Conservation (phyloP, 2,797 vertebrate species). For the Coregonus ussuriensis region DNA sequence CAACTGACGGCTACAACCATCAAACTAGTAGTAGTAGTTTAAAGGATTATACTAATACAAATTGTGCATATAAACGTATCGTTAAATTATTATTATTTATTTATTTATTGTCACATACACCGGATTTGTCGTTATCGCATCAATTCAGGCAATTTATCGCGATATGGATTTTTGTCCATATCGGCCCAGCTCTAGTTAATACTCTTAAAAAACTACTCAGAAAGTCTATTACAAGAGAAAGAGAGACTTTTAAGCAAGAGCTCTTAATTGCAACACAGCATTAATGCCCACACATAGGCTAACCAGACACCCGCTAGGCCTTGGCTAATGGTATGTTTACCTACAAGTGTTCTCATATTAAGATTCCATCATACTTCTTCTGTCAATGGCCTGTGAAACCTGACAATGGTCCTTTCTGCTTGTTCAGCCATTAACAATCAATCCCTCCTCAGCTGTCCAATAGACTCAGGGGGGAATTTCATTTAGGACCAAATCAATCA, state of each 20-base stretch:
- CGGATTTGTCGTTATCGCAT: too few relatives aligned
- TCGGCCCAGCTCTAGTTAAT: too few relatives aligned
- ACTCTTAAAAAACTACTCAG: too few relatives aligned
- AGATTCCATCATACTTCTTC: constrained; percentile 20
- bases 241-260: not conserved
- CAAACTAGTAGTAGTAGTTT: too few relatives aligned
- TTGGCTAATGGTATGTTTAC: constrained; percentile 30
- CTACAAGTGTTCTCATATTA: constrained; percentile 32
- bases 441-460: constrained; percentile 40
- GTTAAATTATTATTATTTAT: too few relatives aligned
- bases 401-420: constrained; percentile 25
- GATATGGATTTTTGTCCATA: too few relatives aligned
- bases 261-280: constrained; percentile 8
- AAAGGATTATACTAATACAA: too few relatives aligned
- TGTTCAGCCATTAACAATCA: constrained; percentile 28
- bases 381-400: constrained; percentile 11
- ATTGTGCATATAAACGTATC: too few relatives aligned
- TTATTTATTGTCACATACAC: too few relatives aligned
- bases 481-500: constrained; percentile 35
- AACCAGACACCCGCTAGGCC: constrained; percentile 19
- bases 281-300: constrained; percentile 3
- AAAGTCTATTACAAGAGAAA: not conserved
- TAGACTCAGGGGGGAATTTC: constrained; percentile 22
- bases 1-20: too few relatives aligned
- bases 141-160: too few relatives aligned